A percentile compares a stretch with the other conserved stretches of the same genome.
These are phyloP conservation scores for Casuarius casuarius DNA, from an alignment of 2,113 vertebrate species.

Conservation along the genomic window DNA sequence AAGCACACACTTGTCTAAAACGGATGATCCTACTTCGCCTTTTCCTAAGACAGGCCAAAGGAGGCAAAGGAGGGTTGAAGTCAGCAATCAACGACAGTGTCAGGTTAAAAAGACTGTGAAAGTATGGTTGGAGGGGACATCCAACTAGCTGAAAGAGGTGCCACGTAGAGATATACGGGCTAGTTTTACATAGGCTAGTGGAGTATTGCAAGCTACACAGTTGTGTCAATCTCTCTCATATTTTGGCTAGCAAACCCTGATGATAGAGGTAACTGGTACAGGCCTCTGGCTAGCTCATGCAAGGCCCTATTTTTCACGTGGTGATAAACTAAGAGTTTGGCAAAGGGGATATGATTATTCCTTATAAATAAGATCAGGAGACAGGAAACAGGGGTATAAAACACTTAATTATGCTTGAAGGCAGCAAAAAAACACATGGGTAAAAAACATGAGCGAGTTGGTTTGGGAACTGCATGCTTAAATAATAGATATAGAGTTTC, in stretches of 20 bases:
- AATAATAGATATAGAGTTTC: not conserved
- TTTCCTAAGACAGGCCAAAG: too few relatives aligned
- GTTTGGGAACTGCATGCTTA: not conserved
- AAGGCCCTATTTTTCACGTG: not conserved
- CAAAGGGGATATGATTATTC: not conserved
- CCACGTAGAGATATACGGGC: not conserved
- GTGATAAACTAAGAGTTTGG: not conserved
- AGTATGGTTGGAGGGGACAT: not conserved
- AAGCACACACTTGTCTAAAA: too few relatives aligned
- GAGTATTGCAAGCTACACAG: not conserved
- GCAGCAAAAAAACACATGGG: not conserved
- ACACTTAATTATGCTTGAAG: not conserved
- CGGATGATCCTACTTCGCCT: too few relatives aligned
- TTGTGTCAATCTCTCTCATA: not conserved
- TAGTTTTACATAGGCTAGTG: not conserved
- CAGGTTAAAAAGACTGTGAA: not conserved
- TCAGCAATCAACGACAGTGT: not conserved
- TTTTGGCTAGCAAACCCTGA: not conserved
- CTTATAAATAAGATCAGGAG: not conserved
- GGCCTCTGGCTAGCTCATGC: not conserved
- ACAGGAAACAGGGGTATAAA: not conserved
- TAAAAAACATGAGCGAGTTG: not conserved
- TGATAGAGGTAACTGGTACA: not conserved
- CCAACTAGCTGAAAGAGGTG: not conserved
- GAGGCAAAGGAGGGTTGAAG: not conserved